Base-by-base conservation (phyloP, 2,888 invertebrate genomes). In the Panopea generosa region DNA sequence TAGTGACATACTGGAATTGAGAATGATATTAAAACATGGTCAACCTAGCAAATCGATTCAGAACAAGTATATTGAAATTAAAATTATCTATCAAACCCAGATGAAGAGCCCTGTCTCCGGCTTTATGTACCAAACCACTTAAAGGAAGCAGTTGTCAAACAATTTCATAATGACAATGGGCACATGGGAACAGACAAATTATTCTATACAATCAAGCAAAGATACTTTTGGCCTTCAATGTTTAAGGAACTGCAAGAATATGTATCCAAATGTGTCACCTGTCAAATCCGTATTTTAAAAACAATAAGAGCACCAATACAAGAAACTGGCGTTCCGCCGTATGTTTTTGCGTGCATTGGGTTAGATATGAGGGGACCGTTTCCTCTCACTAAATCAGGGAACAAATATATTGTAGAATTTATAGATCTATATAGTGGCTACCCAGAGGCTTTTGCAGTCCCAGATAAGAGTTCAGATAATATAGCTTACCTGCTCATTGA, bases 321-420 rank as follows among this genome's bases (percentile, higher is more conserved):
- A 63, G 70, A 70, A 59, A 77, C 81, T 2, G 70, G 79, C 22
- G 70, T 76, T 11, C 73, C 83, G n/a, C 72, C 69, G 2, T 79
- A 61, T 60, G 65, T 74, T 2, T 40, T 59, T 20, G 55, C 67
- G 20, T 50, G 33, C 18, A 1, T 65, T 11, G 18, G 52, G 24
- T 16, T 68, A 24, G 76, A 70, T 66, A 2, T 71, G 2, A 22
- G 43, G 26, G 76, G 76, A 7, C 66, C 61, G 1, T 76, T 60
- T 43, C 33, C 53, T 0, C 59, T 14, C 18, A 55, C 53, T 11
- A 2, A 60, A 9, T 65, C 65, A 20, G 69, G 69, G 2, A 75
- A 75, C 24, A 70, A 55, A 53, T 60, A 76, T 50, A 69, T 76
- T 24, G 20, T 76, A 4, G 40, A 33, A 26, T 69, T 80, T 53